These are phyloP conservation scores for Hippocampus guttulatus DNA, from an alignment of 2,113 vertebrate species.

Conservation along the genomic window DNA sequence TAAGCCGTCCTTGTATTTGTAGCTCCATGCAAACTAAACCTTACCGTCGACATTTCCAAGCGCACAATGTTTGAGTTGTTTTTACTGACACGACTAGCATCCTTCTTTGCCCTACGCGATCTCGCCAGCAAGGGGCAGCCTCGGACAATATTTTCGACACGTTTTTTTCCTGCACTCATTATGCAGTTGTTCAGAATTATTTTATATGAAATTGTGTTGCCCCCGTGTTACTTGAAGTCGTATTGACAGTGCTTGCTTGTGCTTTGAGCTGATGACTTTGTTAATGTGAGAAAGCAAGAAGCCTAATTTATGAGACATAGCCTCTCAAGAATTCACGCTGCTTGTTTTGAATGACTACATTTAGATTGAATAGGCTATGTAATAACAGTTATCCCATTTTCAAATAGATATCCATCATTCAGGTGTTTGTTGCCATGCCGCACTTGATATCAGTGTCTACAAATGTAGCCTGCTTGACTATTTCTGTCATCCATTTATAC, in stretches of 20 bases:
- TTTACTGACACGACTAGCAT: background rate
- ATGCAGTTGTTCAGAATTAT: background rate
- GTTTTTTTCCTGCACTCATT: background rate
- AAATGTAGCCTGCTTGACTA: background rate
- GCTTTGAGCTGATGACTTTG: background rate
- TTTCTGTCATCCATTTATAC: background rate
- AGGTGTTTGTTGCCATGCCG: background rate
- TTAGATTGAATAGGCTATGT: background rate
- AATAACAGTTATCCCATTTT: background rate
- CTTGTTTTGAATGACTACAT: background rate
- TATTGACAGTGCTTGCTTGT: background rate
- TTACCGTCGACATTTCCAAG: background rate
- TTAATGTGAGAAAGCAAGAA: background rate
- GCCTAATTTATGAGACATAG: background rate
- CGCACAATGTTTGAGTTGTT: background rate
- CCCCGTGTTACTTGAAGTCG: background rate
- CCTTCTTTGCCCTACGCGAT: background rate
- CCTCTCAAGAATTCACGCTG: background rate
- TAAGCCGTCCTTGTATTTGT: background rate
- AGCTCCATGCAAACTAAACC: no score
- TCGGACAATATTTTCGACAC: background rate
- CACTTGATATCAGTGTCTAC: background rate
- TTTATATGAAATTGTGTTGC: background rate
- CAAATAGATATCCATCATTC: background rate
- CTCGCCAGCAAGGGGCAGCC: slow-evolving; percentile 30